These are phyloP conservation scores for Paralvinella palmiformis DNA, from an alignment of 1,140 invertebrate species.

Conservation along the genomic window DNA sequence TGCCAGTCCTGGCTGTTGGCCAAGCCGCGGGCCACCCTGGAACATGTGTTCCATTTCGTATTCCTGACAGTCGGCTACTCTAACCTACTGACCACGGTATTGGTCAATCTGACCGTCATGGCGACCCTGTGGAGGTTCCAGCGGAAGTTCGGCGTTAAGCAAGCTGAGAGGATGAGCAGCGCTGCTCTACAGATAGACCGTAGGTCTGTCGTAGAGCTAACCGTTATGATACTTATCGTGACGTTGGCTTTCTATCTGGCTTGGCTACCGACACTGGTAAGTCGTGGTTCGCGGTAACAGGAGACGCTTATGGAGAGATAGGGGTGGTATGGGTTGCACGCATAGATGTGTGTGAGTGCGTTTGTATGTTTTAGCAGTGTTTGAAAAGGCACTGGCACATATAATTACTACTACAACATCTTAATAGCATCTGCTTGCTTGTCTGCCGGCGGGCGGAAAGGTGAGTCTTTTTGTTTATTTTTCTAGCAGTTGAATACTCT, in stretches of 20 bases:
- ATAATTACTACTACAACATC: no score
- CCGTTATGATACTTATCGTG: conserved; percentile 22
- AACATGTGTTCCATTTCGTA: conserved; percentile 25
- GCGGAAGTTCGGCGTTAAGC: conserved; percentile 8
- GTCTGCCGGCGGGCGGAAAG: no score
- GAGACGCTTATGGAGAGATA: no score
- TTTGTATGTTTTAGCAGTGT: no score
- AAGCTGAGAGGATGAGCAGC: background rate
- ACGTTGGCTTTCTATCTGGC: conserved; percentile 21
- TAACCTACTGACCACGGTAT: conserved; percentile 16
- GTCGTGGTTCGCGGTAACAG: background rate
- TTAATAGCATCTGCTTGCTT: no score
- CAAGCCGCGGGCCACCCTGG: conserved; percentile 12
- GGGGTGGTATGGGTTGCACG: background rate
- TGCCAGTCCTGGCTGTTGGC: conserved; percentile 30
- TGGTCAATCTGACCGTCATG: background rate
- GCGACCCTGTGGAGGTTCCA: conserved; percentile 11
- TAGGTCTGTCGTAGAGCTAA: conserved; percentile 19
- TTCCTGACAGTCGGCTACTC: conserved; percentile 25
- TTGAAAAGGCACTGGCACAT: no score
- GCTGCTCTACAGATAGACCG: conserved; percentile 20
- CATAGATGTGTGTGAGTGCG: no score
- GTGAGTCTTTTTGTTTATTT: no score
- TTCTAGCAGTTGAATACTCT: background rate
- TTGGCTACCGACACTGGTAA: conserved; percentile 28